Conservation (phyloP, 2,888 invertebrate species). For the Nebria salina region DNA sequence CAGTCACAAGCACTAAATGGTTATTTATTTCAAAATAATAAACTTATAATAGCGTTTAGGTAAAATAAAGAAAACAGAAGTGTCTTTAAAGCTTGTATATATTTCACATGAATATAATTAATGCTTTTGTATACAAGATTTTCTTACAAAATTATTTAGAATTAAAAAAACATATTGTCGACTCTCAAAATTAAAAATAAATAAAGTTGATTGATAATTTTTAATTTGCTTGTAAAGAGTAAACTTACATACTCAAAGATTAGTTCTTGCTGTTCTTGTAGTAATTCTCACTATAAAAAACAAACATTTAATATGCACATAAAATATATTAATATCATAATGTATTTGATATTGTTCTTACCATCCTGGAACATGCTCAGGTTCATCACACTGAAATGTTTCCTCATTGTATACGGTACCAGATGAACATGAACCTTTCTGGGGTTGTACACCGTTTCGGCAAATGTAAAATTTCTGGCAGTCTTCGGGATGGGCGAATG, state of each 20-base stretch:
- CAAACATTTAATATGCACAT: background rate
- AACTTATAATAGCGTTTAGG: background rate
- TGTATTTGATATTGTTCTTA: slow-evolving; percentile 59
- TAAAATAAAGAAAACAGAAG: background rate
- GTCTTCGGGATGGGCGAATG: slow-evolving; percentile 81
- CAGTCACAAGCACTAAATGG: background rate
- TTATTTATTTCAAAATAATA: background rate
- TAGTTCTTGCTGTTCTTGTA: slow-evolving; percentile 61
- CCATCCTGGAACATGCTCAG: slow-evolving; percentile 82
- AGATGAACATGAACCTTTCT: slow-evolving; percentile 77
- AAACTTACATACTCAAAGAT: slow-evolving; percentile 3
- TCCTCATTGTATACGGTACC: slow-evolving; percentile 83
- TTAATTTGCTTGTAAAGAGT: background rate
- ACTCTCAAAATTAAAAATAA: background rate
- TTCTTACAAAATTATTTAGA: background rate
- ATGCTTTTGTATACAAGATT: background rate
- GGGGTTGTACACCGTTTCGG: slow-evolving; percentile 78
- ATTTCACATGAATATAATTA: background rate
- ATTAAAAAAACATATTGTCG: background rate
- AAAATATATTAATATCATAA: background rate
- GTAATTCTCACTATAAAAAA: slow-evolving; percentile 73
- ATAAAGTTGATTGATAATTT: background rate
- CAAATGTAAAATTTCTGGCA: slow-evolving; percentile 87
- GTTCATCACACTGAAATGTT: slow-evolving; percentile 79
- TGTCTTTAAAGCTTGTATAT: background rate